These are phyloP conservation scores for Oscheius sp. DNA, from an alignment of 2,888 invertebrate species.

Conservation along the genomic window DNA sequence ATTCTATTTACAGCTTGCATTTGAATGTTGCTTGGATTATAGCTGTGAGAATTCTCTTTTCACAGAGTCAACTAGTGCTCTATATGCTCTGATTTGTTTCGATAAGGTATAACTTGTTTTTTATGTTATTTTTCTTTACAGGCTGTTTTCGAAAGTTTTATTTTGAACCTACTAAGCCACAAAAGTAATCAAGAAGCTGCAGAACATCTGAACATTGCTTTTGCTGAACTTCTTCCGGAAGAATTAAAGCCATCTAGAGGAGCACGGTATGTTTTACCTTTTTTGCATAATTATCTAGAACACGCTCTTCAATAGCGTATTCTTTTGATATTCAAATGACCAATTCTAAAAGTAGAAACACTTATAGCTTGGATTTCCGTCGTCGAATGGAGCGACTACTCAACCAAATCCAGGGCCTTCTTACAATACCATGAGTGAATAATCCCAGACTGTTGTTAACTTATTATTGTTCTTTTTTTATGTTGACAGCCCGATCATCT, in stretches of 20 bases:
- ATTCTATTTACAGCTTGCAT: constrained; percentile 68
- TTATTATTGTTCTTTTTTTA: too few species aligned
- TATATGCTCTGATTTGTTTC: constrained; percentile 72
- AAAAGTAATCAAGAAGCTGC: constrained; percentile 44
- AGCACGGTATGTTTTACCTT: constrained; percentile 5
- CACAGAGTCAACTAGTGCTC: constrained; percentile 70
- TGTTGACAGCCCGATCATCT: too few species aligned
- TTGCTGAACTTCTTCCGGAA: constrained; percentile 36
- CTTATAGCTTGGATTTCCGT: constrained; percentile 52
- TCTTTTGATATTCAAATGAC: too few species aligned
- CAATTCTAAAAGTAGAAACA: neutral
- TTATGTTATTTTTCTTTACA: constrained; percentile 33
- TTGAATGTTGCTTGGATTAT: constrained; percentile 71
- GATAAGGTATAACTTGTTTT: constrained; percentile 64
- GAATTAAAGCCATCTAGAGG: neutral
- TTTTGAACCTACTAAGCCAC: constrained; percentile 38
- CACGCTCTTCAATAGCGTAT: too few species aligned
- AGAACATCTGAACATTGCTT: constrained; percentile 35
- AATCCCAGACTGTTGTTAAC: too few species aligned
- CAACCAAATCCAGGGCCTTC: constrained; percentile 54
- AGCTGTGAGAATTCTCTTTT: constrained; percentile 72
- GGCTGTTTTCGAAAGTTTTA: constrained; percentile 47
- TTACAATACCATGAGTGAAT: constrained; percentile 31
- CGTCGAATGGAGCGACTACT: constrained; percentile 61
- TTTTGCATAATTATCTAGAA: neutral